Evolutionary conservation across 2,797 vertebrate species (phyloP).

Genomic region (Eulemur albifrons): DNA sequence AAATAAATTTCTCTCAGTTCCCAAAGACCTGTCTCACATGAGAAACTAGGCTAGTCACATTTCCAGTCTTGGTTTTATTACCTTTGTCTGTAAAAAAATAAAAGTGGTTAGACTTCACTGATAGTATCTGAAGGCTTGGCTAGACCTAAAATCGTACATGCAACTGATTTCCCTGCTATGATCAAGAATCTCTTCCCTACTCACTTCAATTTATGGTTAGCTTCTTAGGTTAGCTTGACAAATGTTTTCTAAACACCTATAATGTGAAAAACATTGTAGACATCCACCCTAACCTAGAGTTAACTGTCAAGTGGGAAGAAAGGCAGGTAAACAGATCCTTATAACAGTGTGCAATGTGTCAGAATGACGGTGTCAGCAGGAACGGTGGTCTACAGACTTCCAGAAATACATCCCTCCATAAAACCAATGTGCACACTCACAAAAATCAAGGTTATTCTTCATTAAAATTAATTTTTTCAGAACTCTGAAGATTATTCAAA

Average conservation of each 20-base stretch:
- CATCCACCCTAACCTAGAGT: not conserved
- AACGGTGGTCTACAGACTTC: not conserved
- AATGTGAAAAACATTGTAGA: not conserved
- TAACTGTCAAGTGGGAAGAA: not conserved
- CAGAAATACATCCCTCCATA: not conserved
- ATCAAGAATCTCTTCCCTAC: not conserved
- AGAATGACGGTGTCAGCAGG: not conserved
- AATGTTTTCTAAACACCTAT: not conserved
- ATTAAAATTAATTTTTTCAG: not conserved
- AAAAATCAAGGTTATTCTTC: not conserved
- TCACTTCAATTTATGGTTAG: not conserved
- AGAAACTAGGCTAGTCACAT: not conserved
- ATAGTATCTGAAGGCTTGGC: not conserved
- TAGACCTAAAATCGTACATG: not conserved
- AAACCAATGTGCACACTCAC: not conserved
- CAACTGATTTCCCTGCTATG: not conserved
- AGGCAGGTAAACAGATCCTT: not conserved
- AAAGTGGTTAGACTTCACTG: not conserved
- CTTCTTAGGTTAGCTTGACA: not conserved
- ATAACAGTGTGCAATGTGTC: too few relatives aligned
- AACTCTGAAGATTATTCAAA: not conserved
- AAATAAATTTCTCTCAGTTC: not conserved
- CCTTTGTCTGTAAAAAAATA: not conserved
- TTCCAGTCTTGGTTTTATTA: not conserved
- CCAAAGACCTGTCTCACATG: not conserved